A percentile compares a stretch with the other conserved stretches of the same genome.
phyloP scores from a whole-genome alignment of 2,888 invertebrate genomes.

The Petrophora chlorosata region DNA sequence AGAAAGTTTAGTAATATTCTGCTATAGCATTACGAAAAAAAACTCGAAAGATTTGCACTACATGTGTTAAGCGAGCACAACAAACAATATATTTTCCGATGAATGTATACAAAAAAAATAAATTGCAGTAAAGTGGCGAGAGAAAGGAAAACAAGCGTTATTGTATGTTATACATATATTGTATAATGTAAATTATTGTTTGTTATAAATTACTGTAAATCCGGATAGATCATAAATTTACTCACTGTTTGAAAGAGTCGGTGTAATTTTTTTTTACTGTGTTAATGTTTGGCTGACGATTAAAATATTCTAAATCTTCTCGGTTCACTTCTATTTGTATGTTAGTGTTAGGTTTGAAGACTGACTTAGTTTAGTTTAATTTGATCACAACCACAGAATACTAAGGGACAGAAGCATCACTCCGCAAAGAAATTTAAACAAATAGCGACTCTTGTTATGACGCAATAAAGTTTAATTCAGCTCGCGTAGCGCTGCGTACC shows the following conservation, averaged over 20 bases:
- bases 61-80: conserved; percentile 28
- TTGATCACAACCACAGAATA: too few species aligned
- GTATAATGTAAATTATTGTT: too few species aligned
- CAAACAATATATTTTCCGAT: conserved; percentile 30
- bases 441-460: too few species aligned
- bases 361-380: too few species aligned
- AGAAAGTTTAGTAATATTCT: too few species aligned
- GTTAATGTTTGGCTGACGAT: conserved; percentile 15
- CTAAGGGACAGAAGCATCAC: too few species aligned
- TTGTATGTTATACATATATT: too few species aligned
- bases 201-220: conserved; percentile 28
- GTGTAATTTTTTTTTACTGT: conserved; percentile 11
- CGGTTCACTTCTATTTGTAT: background rate
- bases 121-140: conserved; percentile 20
- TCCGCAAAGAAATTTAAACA: too few species aligned
- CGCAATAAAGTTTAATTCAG: too few species aligned
- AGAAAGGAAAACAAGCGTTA: conserved; percentile 30
- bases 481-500: too few species aligned
- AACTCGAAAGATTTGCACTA: conserved; percentile 11
- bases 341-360: background rate
- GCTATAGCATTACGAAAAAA: conserved; percentile 4
- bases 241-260: conserved; percentile 21
- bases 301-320: conserved; percentile 8
- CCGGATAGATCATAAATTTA: conserved; percentile 29
- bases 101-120: conserved; percentile 27